Conservation (phyloP, 2,888 invertebrate species). For the Lathronympha strigana region DNA sequence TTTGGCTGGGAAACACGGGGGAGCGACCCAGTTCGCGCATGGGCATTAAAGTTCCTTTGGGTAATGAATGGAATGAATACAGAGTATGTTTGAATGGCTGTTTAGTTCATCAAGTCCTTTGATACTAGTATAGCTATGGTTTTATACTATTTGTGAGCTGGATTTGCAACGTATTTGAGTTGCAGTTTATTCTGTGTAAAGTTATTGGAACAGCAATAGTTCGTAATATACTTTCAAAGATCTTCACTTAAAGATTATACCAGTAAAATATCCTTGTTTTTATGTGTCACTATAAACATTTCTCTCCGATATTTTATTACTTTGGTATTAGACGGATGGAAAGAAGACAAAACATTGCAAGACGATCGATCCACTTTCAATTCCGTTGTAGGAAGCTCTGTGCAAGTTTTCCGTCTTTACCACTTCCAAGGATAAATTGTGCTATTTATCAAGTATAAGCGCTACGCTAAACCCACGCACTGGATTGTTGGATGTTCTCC, state of each 20-base stretch:
- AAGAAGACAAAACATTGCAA: not conserved
- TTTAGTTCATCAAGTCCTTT: conserved; percentile 41
- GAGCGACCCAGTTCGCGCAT: conserved; percentile 36
- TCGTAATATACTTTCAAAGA: not conserved
- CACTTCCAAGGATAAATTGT: not conserved
- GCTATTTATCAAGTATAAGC: not conserved
- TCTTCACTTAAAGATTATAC: no score
- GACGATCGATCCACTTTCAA: not conserved
- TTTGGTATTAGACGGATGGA: not conserved
- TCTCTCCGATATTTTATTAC: no score
- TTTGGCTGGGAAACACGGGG: conserved; percentile 6
- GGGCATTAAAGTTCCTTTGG: conserved; percentile 36
- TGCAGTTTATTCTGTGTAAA: conserved; percentile 13
- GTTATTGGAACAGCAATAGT: not conserved
- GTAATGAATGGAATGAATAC: conserved; percentile 41
- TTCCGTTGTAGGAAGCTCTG: not conserved
- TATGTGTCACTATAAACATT: no score
- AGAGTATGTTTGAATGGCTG: conserved; percentile 36
- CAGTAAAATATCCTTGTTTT: no score
- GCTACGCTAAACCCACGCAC: conserved; percentile 1
- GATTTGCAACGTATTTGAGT: conserved; percentile 16
- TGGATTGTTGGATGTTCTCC: not conserved
- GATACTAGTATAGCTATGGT: conserved; percentile 27
- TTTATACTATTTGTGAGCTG: conserved; percentile 9
- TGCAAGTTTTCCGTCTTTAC: not conserved